Evolutionary conservation across 2,113 vertebrate genomes (phyloP), one percentile per base, ranked within the genome.

Genomic region (Cromileptes altivelis): DNA sequence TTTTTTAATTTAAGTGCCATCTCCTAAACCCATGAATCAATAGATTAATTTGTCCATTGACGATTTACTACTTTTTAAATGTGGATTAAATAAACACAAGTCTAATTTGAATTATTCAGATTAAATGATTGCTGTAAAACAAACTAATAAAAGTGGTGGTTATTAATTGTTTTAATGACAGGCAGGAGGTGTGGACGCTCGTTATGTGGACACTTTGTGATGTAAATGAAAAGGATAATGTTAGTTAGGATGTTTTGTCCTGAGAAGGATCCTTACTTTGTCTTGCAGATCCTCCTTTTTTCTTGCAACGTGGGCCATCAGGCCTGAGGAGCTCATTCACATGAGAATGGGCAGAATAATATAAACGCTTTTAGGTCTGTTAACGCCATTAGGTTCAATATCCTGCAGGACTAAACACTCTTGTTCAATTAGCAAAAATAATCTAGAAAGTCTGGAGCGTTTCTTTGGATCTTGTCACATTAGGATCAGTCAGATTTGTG

Each of bases 221-320:
- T 90, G 86, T 61, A 90, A 91, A 93, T 86, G 67, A 73, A 17
- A 11, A 45, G 79, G 73, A 86, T 75, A 82, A 87, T 85, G 83
- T 88, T 70, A 75, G 68, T 37, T 37, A 37, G 33, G 33, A 37
- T 37, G 49, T 83, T 85, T 90, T 83, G 84, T 91, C 67, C 60
- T 25, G 8, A 49, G 12, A 15, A 52, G 37, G 80, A 63, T 45
- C 56, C 40, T 50, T 53, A 75, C 75, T 88, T 91, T 90, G 85
- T 93, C 33, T 70, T 89, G 84, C 71, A 88, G 73, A 82, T 70
- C 70, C 3, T 3, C 5, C 7, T 11, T 6, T 40, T 75, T 76
- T 37, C 30, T 70, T 49, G 14, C 61, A 83, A 3, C 21, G 45
- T 11, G 15, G 58, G 18, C 50, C n/a, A 4, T 30, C 9, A 21